Evolutionary conservation across 2,113 vertebrate species (phyloP).

Genomic region (Callionymus lyra): DNA sequence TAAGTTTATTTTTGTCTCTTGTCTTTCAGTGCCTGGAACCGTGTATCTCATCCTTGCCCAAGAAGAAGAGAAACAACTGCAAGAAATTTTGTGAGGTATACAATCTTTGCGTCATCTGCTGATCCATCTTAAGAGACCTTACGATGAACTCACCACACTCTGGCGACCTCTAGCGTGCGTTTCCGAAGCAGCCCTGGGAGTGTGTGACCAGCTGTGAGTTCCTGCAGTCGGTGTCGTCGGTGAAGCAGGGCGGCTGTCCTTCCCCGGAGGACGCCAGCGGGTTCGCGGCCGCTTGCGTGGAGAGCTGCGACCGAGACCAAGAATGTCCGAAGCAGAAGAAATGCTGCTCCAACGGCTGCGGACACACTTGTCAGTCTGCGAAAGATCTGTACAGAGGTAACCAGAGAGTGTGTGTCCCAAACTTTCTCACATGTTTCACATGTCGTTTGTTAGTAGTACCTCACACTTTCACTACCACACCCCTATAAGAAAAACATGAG

Average conservation of each 20-base stretch:
- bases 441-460: too few relatives aligned
- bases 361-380: conserved; percentile 86
- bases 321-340: conserved; percentile 84
- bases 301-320: conserved; percentile 79
- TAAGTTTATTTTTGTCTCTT: conserved; percentile 10
- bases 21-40: conserved; percentile 82
- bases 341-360: conserved; percentile 87
- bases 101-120: neutral
- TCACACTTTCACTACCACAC: too few relatives aligned
- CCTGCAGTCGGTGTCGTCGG: conserved; percentile 71
- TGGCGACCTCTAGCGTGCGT: conserved; percentile 58
- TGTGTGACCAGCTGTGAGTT: conserved; percentile 91
- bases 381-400: conserved; percentile 83
- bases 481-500: too few relatives aligned
- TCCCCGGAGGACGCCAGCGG: conserved; percentile 80
- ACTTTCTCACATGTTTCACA: too few relatives aligned
- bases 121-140: neutral
- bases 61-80: conserved; percentile 70
- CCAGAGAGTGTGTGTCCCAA: neutral
- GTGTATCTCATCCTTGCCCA: conserved; percentile 79
- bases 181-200: conserved; percentile 84
- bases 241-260: conserved; percentile 84
- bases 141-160: neutral
- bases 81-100: conserved; percentile 64
- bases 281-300: conserved; percentile 88